phyloP scores from a whole-genome alignment of 2,113 vertebrate genomes.

The Trichechus manatus region DNA sequence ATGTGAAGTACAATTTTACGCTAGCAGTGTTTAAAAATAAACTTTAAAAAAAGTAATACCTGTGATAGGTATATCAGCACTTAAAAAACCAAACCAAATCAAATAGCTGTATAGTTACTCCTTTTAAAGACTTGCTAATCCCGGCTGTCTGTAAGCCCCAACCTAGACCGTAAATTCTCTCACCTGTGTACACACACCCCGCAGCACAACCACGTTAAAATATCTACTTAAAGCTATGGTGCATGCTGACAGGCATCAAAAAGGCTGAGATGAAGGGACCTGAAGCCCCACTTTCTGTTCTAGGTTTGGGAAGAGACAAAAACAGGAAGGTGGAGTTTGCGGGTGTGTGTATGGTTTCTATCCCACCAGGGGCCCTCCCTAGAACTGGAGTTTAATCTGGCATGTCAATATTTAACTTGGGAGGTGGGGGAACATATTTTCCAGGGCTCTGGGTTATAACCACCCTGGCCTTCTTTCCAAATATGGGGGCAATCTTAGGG shows the following conservation, averaged over 20 bases:
- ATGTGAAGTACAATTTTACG: conserved; percentile 66
- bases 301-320: conserved; percentile 56
- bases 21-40: conserved; percentile 74
- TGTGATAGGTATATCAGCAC: conserved; percentile 49
- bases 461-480: conserved; percentile 97
- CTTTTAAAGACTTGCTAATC: not conserved
- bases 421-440: conserved; percentile 96
- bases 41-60: conserved; percentile 65
- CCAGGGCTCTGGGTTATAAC: conserved; percentile 98
- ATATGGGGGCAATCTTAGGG: conserved; percentile 96
- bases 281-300: conserved; percentile 75
- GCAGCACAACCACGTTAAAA: not conserved
- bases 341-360: not conserved
- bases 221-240: conserved; percentile 11
- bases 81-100: conserved; percentile 31
- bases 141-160: not conserved
- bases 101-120: not conserved
- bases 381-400: conserved; percentile 91
- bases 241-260: conserved; percentile 70
- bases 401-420: conserved; percentile 98
- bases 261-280: conserved; percentile 82
- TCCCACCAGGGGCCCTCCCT: not conserved
- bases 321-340: not conserved
- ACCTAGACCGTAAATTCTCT: not conserved
- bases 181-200: not conserved